phyloP scores from a whole-genome alignment of 2,888 invertebrate genomes.

The Drosophila pseudotalamancana region DNA sequence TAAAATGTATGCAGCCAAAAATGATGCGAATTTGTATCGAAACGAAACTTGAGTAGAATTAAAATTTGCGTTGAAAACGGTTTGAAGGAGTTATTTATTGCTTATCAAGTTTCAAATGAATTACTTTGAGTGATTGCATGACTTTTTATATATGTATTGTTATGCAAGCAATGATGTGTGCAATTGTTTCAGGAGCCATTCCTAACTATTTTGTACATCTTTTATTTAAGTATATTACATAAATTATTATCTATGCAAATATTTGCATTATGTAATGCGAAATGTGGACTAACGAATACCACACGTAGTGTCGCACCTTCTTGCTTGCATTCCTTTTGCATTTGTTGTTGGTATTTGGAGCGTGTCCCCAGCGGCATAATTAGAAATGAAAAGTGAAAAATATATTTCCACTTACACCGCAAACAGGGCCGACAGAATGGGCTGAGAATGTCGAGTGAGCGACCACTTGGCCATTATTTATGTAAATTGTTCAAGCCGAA shows the following conservation, averaged over 20 bases:
- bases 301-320: conserved; percentile 23
- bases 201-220: too few relatives aligned
- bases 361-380: conserved; percentile 62
- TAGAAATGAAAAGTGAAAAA: conserved; percentile 67
- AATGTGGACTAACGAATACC: not conserved
- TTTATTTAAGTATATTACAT: too few relatives aligned
- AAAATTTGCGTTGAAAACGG: not conserved
- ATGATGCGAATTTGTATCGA: not conserved
- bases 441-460: conserved; percentile 29
- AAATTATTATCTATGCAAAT: too few relatives aligned
- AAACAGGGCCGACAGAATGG: conserved; percentile 13
- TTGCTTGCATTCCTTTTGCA: conserved; percentile 7
- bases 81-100: too few relatives aligned
- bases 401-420: conserved; percentile 54
- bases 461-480: conserved; percentile 72
- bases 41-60: not conserved
- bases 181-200: too few relatives aligned
- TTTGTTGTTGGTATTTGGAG: conserved; percentile 63
- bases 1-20: conserved; percentile 14
- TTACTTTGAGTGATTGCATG: too few relatives aligned
- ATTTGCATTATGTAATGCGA: not conserved
- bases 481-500: conserved; percentile 65
- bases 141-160: too few relatives aligned
- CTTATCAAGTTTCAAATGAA: too few relatives aligned
- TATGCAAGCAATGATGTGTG: too few relatives aligned